These are phyloP conservation scores for Brachionus calyciflorus DNA, from an alignment of 1,140 invertebrate species.

Conservation along the genomic window DNA sequence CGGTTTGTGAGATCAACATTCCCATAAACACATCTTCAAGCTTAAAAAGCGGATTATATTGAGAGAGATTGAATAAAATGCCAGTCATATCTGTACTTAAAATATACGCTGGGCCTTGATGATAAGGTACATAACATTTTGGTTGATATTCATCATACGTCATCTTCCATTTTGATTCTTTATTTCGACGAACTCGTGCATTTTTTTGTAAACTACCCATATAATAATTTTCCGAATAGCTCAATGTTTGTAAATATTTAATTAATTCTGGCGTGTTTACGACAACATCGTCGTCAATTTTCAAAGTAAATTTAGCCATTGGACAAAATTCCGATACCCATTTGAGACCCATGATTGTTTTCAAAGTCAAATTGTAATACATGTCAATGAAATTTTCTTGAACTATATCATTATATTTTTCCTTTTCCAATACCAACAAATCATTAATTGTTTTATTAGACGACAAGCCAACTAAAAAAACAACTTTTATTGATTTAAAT, in stretches of 20 bases:
- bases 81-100: background rate
- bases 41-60: background rate
- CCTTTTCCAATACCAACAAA: constrained; percentile 45
- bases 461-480: constrained; percentile 47
- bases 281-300: constrained; percentile 50
- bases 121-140: background rate
- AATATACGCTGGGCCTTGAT: constrained; percentile 8
- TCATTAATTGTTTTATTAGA: constrained; percentile 10
- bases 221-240: background rate
- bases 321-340: constrained; percentile 48
- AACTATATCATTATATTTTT: constrained; percentile 49
- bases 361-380: constrained; percentile 49
- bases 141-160: background rate
- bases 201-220: constrained; percentile 10
- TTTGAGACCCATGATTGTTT: constrained; percentile 50
- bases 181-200: background rate
- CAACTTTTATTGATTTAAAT: constrained; percentile 28
- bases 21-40: constrained; percentile 12
- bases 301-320: constrained; percentile 46
- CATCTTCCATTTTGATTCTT: background rate
- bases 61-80: background rate
- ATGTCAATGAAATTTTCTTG: constrained; percentile 50
- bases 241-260: background rate
- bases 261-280: constrained; percentile 48
- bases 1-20: background rate